phyloP scores from a whole-genome alignment of 2,113 vertebrate genomes.

The Pelodiscus sinensis region DNA sequence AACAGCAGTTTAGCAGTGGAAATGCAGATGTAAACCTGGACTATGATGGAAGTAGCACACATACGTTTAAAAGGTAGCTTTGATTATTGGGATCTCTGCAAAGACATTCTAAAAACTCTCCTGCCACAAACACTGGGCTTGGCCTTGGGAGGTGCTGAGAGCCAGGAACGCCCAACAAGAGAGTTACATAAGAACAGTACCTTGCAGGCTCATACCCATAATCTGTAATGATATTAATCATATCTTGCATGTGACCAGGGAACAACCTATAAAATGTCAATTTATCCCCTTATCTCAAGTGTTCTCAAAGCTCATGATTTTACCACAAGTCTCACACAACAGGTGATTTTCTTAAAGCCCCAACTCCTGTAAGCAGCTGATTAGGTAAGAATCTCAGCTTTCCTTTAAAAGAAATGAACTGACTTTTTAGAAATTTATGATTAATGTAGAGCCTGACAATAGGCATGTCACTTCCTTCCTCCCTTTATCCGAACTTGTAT shows the following conservation, averaged over 20 bases:
- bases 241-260: neutral
- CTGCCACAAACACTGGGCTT: neutral
- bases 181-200: neutral
- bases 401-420: neutral
- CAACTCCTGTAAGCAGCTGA: neutral
- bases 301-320: neutral
- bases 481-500: neutral
- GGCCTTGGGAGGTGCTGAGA: neutral
- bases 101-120: neutral
- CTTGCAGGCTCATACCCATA: neutral
- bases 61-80: neutral
- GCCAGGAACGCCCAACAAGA: neutral
- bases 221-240: neutral
- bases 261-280: neutral
- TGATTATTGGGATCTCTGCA: neutral
- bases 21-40: neutral
- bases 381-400: neutral
- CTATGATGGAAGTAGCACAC: neutral
- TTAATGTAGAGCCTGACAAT: neutral
- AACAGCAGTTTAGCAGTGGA: neutral
- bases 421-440: neutral
- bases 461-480: neutral
- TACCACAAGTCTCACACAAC: neutral
- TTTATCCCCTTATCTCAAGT: neutral
- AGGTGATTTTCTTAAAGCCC: neutral